A percentile compares a stretch with the other conserved stretches of the same genome.
Conservation (phyloP, 2,797 vertebrate species). For the Presbytis comata region DNA sequence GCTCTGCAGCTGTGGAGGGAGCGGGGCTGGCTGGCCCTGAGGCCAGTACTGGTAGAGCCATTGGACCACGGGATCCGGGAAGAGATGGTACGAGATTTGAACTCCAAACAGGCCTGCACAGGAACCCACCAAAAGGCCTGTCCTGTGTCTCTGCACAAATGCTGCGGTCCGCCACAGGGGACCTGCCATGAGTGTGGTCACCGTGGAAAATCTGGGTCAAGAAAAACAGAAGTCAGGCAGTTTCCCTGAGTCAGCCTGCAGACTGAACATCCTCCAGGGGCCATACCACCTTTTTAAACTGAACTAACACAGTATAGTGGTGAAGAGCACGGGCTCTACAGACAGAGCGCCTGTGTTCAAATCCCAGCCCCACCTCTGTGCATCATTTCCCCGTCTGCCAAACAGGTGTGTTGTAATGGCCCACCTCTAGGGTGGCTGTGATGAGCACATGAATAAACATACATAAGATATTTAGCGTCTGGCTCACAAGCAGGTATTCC, state of each 20-base stretch:
- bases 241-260: background rate
- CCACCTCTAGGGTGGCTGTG: background rate
- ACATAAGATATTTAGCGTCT: background rate
- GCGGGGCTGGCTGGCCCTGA: conserved; percentile 85
- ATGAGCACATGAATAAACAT: background rate
- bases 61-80: conserved; percentile 88
- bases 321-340: background rate
- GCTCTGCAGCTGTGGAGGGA: conserved; percentile 86
- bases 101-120: conserved; percentile 90
- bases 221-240: conserved; percentile 74
- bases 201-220: conserved; percentile 73
- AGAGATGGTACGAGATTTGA: conserved; percentile 90
- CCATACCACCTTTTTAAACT: background rate
- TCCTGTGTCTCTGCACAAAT: conserved; percentile 90
- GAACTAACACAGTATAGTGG: background rate
- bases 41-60: conserved; percentile 93
- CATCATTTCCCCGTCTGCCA: background rate
- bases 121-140: conserved; percentile 86
- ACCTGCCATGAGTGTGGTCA: conserved; percentile 80
- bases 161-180: conserved; percentile 79
- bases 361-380: background rate
- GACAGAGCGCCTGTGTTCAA: background rate
- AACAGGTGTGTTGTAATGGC: background rate
- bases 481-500: background rate
- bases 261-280: background rate